Percentiles rank a stretch among this genome's conserved stretches.
These are phyloP conservation scores for Hepsetus odoe DNA, from an alignment of 2,113 vertebrate species.

Conservation along the genomic window DNA sequence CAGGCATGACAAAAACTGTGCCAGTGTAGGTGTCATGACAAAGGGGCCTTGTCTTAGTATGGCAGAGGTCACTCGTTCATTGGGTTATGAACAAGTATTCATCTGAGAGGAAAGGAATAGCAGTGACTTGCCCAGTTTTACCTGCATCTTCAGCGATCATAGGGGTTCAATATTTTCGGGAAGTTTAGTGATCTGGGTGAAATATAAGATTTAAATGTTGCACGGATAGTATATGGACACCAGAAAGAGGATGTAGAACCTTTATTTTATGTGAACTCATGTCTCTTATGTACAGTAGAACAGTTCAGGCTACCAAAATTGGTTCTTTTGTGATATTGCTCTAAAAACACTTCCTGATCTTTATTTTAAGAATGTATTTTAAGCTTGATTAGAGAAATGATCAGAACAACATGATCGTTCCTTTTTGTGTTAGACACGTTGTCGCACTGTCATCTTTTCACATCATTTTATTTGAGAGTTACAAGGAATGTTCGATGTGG, in stretches of 20 bases:
- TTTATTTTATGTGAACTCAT: no score
- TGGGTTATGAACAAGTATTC: slow-evolving; percentile 25
- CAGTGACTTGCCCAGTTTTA: slow-evolving; percentile 17
- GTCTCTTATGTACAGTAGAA: no score
- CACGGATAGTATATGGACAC: not conserved
- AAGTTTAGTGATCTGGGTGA: slow-evolving; percentile 17
- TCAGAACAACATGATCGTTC: no score
- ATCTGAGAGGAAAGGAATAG: slow-evolving; percentile 17
- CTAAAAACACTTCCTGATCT: no score
- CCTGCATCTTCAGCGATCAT: slow-evolving; percentile 30
- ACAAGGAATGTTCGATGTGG: not conserved
- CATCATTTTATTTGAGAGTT: not conserved
- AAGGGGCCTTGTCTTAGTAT: slow-evolving; percentile 51
- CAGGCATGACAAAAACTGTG: slow-evolving; percentile 47
- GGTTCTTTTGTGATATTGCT: no score
- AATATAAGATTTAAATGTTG: not conserved
- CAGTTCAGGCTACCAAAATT: no score
- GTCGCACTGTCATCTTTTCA: not conserved
- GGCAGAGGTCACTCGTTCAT: slow-evolving; percentile 29
- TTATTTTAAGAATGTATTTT: no score
- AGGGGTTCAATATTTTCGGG: no score
- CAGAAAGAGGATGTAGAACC: not conserved
- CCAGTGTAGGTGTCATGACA: slow-evolving; percentile 55
- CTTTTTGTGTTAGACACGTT: not conserved
- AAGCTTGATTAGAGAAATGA: no score